Percentiles rank a stretch among this genome's conserved stretches.
These are phyloP conservation scores for Phrynocephalus versicolor DNA, from an alignment of 2,113 vertebrate species.

Conservation along the genomic window DNA sequence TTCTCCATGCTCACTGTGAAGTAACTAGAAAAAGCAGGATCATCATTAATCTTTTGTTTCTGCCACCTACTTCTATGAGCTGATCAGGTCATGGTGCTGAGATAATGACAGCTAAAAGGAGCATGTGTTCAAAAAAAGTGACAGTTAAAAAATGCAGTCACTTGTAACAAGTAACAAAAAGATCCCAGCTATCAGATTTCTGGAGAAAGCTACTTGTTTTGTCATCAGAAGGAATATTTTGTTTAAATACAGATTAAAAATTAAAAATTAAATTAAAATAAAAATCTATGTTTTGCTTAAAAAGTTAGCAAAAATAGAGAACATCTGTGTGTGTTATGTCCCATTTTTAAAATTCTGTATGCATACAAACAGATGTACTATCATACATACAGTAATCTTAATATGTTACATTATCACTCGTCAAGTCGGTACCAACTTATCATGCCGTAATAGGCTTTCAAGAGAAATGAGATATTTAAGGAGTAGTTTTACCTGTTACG, in stretches of 20 bases:
- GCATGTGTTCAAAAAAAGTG: background rate
- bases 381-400: background rate
- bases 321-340: background rate
- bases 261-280: background rate
- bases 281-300: too few relatives aligned
- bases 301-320: background rate
- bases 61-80: background rate
- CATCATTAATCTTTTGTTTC: conserved; percentile 30
- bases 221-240: background rate
- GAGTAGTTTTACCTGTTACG: too few relatives aligned
- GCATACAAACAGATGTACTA: background rate
- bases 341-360: background rate
- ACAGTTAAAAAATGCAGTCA: background rate
- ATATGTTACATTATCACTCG: too few relatives aligned
- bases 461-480: too few relatives aligned
- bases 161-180: background rate
- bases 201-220: background rate
- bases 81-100: conserved; percentile 22
- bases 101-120: conserved; percentile 2
- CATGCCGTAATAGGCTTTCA: too few relatives aligned
- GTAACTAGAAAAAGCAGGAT: conserved; percentile 29
- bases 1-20: background rate
- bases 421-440: too few relatives aligned
- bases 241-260: too few relatives aligned
- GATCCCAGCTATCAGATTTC: background rate